Evolutionary conservation across 2,797 vertebrate species (phyloP), one percentile per base, ranked within the genome.

Genomic region (Pristis pectinata): DNA sequence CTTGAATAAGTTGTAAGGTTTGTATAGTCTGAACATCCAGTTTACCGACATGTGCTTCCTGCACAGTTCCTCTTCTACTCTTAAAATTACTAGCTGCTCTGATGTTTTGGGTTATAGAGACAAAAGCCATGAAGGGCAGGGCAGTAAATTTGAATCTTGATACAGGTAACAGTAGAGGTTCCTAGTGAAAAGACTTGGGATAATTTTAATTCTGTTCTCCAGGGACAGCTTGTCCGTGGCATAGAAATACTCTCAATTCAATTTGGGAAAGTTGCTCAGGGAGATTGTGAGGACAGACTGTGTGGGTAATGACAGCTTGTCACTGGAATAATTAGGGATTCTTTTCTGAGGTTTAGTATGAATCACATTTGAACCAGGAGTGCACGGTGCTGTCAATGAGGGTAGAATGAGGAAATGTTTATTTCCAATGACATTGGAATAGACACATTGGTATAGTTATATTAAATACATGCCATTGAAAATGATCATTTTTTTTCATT

Each of bases 341-440:
- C 4, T 70, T 72, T 93, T 44, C 64, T 93, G 64, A 93, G 37
- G 19, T 72, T 24, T 22, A 72, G 41, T 37, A 27, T 49, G 37
- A 37, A 92, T 92, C 37, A 37, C n/a, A 67, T 92, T 41, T 92
- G n/a, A 93, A 93, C 37, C 41, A 93, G 37, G 67, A 93, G 64
- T 10, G 22, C 67, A 72, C 59, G 41, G 37, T 93, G 64, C 19
- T 93, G 64, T 41, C 37, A 70, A 41, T 70, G 44, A 24, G 82
- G 17, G 22, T 10, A 93, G 67, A 93, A 67, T 93, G 91, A 72
- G 91, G 27, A 93, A 93, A 93, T 72, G 10, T 44, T 72, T 93
- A 49, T 70, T 93, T 93, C 91, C 37, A 70, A 44, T 67, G 91
- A 7, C 13, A 59, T 53, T 27, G 53, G 27, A 24, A 44, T 83